phyloP scores from a whole-genome alignment of 2,888 invertebrate species.

The Anticlea derivata region DNA sequence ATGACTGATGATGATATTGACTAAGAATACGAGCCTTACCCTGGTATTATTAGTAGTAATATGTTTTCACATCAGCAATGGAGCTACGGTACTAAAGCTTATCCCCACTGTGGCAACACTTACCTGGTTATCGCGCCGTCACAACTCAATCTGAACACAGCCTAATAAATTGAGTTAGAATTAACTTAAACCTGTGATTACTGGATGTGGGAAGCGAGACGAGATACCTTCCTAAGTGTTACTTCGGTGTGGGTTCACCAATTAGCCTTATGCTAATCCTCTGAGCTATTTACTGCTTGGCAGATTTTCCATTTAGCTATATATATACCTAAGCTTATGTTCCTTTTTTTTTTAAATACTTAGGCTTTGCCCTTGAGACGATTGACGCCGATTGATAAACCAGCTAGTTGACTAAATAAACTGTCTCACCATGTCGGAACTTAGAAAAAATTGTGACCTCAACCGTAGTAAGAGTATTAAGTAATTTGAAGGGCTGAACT shows the following conservation, averaged over 20 bases:
- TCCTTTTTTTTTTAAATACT: too few relatives aligned
- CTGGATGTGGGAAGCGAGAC: constrained; percentile 11
- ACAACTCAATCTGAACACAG: constrained; percentile 19
- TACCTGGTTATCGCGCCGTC: constrained; percentile 13
- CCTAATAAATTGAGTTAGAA: constrained; percentile 19
- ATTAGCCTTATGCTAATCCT: constrained; percentile 21
- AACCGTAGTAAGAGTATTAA: constrained; percentile 44
- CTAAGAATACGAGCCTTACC: too few relatives aligned
- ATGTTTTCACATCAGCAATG: too few relatives aligned
- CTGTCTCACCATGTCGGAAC: background rate
- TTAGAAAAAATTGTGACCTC: constrained; percentile 21
- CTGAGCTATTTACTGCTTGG: background rate
- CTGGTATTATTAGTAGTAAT: too few relatives aligned
- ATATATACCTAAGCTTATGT: too few relatives aligned
- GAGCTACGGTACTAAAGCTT: background rate
- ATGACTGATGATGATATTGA: too few relatives aligned
- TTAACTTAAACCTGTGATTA: constrained; percentile 17
- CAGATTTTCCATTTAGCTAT: background rate
- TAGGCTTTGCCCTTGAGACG: too few relatives aligned
- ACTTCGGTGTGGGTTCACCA: constrained; percentile 17
- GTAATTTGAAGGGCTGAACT: constrained; percentile 66
- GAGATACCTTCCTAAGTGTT: constrained; percentile 9
- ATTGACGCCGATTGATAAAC: too few relatives aligned
- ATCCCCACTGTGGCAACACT: constrained; percentile 6
- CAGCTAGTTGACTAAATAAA: background rate